Percentiles rank a stretch among this genome's conserved stretches.
Conservation (phyloP, 2,888 invertebrate genomes). For the Drosophila quasianomalipes region DNA sequence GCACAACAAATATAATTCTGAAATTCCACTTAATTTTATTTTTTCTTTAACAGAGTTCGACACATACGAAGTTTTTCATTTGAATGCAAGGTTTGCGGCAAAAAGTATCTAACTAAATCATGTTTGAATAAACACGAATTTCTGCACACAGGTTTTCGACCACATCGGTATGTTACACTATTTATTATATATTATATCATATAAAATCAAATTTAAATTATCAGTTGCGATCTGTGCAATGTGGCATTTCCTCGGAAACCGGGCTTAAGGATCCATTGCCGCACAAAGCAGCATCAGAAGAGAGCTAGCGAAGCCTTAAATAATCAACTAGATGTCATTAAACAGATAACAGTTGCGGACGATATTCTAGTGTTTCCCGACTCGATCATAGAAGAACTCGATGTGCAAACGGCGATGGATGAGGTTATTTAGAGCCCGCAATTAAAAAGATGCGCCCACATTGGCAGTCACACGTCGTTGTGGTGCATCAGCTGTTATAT, state of each 20-base stretch:
- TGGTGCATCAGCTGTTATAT: slow-evolving; percentile 29
- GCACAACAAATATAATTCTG: background rate
- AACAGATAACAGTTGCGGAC: slow-evolving; percentile 10
- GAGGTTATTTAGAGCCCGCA: background rate
- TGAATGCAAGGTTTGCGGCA: slow-evolving; percentile 73
- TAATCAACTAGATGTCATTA: slow-evolving; percentile 20
- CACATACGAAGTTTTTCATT: slow-evolving; percentile 69
- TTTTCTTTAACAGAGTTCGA: slow-evolving; percentile 35
- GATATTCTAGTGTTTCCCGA: slow-evolving; percentile 22
- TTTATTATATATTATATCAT: background rate
- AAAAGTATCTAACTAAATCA: slow-evolving; percentile 80
- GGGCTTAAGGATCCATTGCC: slow-evolving; percentile 49
- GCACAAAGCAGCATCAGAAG: slow-evolving; percentile 64
- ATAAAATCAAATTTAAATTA: background rate
- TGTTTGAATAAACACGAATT: slow-evolving; percentile 77
- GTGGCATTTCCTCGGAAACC: slow-evolving; percentile 51
- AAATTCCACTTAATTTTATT: background rate
- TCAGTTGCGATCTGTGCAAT: slow-evolving; percentile 55
- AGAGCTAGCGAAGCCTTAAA: slow-evolving; percentile 38
- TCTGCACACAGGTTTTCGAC: slow-evolving; percentile 51
- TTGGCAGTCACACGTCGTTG: slow-evolving; percentile 21
- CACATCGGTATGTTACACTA: slow-evolving; percentile 40
- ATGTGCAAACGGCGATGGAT: slow-evolving; percentile 16
- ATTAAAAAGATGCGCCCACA: background rate
- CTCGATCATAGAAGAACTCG: slow-evolving; percentile 42